These are phyloP conservation scores for Priocnemis perturbator DNA, from an alignment of 2,888 invertebrate species.

Conservation along the genomic window DNA sequence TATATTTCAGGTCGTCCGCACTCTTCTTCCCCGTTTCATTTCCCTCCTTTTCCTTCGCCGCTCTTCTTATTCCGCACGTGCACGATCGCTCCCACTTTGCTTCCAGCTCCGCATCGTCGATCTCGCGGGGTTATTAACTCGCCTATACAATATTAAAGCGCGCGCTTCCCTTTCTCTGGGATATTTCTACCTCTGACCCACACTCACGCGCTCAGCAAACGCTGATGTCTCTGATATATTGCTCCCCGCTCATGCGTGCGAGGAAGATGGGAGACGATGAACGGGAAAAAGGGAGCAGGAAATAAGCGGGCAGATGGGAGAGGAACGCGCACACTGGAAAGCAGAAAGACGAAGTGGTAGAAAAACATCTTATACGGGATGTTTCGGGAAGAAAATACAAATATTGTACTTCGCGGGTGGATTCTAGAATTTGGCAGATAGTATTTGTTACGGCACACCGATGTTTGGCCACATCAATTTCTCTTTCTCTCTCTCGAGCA, in stretches of 20 bases:
- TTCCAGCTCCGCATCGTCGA: background rate
- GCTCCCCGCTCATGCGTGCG: constrained; percentile 41
- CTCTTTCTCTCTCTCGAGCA: too few species aligned
- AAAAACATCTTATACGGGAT: too few species aligned
- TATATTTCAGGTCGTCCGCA: constrained; percentile 20
- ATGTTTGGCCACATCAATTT: too few species aligned
- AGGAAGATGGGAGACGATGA: background rate
- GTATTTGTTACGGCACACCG: too few species aligned
- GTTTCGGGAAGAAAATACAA: too few species aligned
- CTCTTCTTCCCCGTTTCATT: background rate
- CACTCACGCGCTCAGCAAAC: background rate
- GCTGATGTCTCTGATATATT: constrained; percentile 41
- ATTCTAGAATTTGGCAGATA: too few species aligned
- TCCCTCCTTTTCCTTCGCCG: background rate
- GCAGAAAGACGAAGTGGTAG: too few species aligned
- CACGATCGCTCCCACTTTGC: too few species aligned
- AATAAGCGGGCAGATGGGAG: constrained; percentile 11
- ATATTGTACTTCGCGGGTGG: too few species aligned
- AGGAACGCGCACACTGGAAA: background rate
- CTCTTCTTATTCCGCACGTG: too few species aligned
- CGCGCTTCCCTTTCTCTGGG: constrained; percentile 17
- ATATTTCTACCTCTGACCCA: constrained; percentile 18
- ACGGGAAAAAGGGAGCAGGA: background rate
- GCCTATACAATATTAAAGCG: constrained; percentile 26
- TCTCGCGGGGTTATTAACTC: constrained; percentile 29